Conservation (phyloP, 2,888 invertebrate species). For the Morpho achilles region DNA sequence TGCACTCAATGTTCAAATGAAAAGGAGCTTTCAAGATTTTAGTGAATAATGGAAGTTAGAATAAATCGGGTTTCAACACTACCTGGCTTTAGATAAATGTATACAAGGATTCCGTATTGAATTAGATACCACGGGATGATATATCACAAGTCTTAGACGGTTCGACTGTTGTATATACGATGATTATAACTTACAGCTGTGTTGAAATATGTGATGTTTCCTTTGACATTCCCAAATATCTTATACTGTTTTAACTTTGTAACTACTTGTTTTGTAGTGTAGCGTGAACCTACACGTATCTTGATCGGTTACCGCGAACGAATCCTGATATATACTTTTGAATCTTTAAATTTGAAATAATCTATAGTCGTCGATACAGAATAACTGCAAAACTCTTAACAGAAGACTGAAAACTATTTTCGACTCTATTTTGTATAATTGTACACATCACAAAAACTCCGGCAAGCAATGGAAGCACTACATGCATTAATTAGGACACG, state of each 20-base stretch:
- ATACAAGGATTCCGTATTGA: constrained; percentile 67
- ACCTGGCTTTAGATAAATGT: constrained; percentile 77
- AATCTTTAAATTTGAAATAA: constrained; percentile 30
- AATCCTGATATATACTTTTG: constrained; percentile 22
- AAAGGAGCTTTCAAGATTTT: constrained; percentile 77
- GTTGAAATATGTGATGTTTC: constrained; percentile 29
- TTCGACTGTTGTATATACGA: constrained; percentile 51
- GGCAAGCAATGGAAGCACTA: constrained; percentile 28
- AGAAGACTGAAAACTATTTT: constrained; percentile 77
- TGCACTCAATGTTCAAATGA: constrained; percentile 79
- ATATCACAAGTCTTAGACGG: constrained; percentile 33
- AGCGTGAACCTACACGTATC: constrained; percentile 21
- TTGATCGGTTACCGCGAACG: constrained; percentile 29
- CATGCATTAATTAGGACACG: constrained; percentile 40
- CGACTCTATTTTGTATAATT: constrained; percentile 75
- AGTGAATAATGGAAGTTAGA: constrained; percentile 73
- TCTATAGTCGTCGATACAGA: constrained; percentile 41
- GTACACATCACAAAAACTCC: constrained; percentile 59
- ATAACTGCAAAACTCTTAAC: constrained; percentile 54
- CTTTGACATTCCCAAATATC: constrained; percentile 37
- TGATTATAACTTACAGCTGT: constrained; percentile 31
- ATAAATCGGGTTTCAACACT: constrained; percentile 65
- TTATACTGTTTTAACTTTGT: constrained; percentile 20
- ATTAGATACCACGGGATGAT: constrained; percentile 32
- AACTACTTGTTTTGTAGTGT: constrained; percentile 24